These are phyloP conservation scores for Decapterus maruadsi DNA, from an alignment of 2,797 vertebrate genomes.

Conservation along the genomic window DNA sequence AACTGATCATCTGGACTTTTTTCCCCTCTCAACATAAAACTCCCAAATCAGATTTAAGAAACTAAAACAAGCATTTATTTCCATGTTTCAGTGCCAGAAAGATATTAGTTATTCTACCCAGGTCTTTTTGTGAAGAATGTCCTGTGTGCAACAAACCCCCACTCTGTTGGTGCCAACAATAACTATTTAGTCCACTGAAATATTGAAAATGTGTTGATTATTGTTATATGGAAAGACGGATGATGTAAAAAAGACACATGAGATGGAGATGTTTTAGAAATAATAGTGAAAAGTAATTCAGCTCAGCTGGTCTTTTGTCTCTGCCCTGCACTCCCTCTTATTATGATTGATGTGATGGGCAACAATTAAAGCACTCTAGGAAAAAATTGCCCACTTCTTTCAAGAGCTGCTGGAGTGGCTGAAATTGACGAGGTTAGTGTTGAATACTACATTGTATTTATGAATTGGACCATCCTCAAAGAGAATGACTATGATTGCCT, in stretches of 20 bases:
- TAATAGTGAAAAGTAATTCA: slow-evolving; percentile 14
- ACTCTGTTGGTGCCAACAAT: background rate
- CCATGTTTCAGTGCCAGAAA: slow-evolving; percentile 6
- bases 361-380: slow-evolving; percentile 39
- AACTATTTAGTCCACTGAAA: background rate
- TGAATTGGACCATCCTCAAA: slow-evolving; percentile 59
- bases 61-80: background rate
- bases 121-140: background rate
- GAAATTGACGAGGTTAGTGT: slow-evolving; percentile 27
- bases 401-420: slow-evolving; percentile 52
- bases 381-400: slow-evolving; percentile 34
- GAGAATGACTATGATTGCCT: slow-evolving; percentile 62
- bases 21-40: background rate
- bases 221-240: background rate
- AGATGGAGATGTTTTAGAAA: slow-evolving; percentile 2
- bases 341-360: slow-evolving; percentile 35
- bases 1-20: slow-evolving; percentile 39
- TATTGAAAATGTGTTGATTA: background rate
- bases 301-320: slow-evolving; percentile 18
- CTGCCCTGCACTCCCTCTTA: slow-evolving; percentile 12
- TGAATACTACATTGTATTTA: slow-evolving; percentile 63
- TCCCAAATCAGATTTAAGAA: slow-evolving; percentile 26
- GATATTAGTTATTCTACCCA: slow-evolving; percentile 5
- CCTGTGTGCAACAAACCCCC: background rate
- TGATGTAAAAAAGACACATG: background rate